Evolutionary conservation across 2,113 vertebrate genomes (phyloP).

Genomic region (Smithornis capensis): DNA sequence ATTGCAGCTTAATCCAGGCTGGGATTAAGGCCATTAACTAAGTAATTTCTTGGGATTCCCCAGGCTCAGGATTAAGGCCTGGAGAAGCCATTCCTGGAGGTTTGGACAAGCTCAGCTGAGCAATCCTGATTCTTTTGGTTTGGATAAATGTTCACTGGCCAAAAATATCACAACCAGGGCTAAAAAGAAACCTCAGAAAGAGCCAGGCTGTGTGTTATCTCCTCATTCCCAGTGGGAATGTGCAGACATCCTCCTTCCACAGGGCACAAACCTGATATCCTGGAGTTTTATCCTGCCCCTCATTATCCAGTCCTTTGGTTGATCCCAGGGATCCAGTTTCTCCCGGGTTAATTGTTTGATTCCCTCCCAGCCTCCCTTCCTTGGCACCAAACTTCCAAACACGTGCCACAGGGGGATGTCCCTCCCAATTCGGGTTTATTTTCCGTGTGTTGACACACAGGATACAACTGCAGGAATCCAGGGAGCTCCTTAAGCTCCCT

Average conservation of each 20-base stretch:
- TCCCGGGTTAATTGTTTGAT: neutral
- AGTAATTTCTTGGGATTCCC: neutral
- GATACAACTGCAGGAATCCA: neutral
- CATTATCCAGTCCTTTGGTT: neutral
- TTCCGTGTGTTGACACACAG: neutral
- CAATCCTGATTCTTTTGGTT: neutral
- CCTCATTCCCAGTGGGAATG: neutral
- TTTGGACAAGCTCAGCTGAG: neutral
- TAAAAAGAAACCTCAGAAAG: neutral
- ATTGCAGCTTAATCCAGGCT: neutral
- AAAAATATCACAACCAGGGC: neutral
- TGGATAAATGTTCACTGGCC: neutral
- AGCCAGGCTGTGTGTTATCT: neutral
- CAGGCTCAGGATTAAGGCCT: neutral
- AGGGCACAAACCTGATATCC: neutral
- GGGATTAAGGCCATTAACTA: neutral
- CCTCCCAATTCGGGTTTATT: neutral
- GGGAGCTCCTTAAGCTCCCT: neutral
- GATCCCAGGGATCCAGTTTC: neutral
- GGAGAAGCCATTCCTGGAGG: neutral
- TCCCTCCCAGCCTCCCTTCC: neutral
- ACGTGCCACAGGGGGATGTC: fast-evolving
- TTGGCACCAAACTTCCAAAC: neutral
- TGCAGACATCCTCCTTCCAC: neutral
- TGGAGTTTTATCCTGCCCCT: neutral